Conservation (phyloP, 1,140 invertebrate species). For the Platyscapa corneri region DNA sequence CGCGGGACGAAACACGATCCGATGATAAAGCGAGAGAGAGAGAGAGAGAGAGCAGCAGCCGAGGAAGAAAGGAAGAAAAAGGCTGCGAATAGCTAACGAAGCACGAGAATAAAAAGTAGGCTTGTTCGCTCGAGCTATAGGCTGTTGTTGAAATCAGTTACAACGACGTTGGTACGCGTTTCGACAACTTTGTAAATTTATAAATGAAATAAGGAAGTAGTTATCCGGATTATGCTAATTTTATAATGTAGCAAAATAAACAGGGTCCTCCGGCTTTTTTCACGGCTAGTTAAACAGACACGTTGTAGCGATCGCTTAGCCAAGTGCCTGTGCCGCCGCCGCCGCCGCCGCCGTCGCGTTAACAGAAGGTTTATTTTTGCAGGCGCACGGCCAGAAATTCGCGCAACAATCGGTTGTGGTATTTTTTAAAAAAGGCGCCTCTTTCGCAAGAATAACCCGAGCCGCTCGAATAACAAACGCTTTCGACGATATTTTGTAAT, state of each 20-base stretch:
- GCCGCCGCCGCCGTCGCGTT: too few species aligned
- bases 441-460: background rate
- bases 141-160: background rate
- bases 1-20: too few species aligned
- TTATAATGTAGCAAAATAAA: conserved; percentile 13
- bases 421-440: background rate
- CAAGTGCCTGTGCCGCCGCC: too few species aligned
- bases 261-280: background rate
- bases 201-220: conserved; percentile 19
- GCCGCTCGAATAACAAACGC: too few species aligned
- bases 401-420: background rate
- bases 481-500: too few species aligned
- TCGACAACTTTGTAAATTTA: background rate
- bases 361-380: conserved; percentile 28
- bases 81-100: background rate
- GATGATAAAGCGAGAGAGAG: too few species aligned
- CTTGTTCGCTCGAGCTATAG: background rate
- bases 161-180: background rate
- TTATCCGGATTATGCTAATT: conserved; percentile 32
- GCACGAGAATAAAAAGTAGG: background rate
- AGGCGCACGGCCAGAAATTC: too few species aligned
- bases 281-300: background rate
- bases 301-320: background rate
- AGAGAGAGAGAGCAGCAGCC: too few species aligned
- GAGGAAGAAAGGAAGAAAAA: background rate